These are phyloP conservation scores for Phoxinus dragarum DNA, from an alignment of 2,797 vertebrate genomes.

Conservation along the genomic window DNA sequence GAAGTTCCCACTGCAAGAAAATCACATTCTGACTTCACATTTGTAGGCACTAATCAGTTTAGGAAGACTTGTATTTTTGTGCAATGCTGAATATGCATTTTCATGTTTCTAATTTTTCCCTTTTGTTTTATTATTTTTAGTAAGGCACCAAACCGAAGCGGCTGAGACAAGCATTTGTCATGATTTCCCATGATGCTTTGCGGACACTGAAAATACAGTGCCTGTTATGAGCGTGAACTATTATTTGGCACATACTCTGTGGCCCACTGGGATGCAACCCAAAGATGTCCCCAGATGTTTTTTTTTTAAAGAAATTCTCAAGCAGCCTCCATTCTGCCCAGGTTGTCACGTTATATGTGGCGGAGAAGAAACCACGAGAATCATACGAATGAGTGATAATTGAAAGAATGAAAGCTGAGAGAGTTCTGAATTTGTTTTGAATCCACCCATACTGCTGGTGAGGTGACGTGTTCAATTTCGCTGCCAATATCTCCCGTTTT, in stretches of 20 bases:
- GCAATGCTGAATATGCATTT: constrained; percentile 10
- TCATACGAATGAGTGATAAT: constrained; percentile 68
- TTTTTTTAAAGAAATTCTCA: background rate
- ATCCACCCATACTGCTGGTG: background rate
- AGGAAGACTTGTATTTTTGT: constrained; percentile 2
- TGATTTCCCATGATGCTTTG: constrained; percentile 32
- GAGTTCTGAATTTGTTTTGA: background rate
- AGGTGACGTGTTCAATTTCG: constrained; percentile 7
- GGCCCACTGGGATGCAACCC: constrained; percentile 9
- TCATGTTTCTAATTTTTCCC: background rate
- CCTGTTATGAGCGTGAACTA: constrained; percentile 12
- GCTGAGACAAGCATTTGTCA: constrained; percentile 7
- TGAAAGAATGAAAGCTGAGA: constrained; percentile 56
- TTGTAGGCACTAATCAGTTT: background rate
- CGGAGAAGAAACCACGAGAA: constrained; percentile 45
- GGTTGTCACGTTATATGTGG: constrained; percentile 18
- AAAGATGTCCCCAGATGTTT: constrained; percentile 20
- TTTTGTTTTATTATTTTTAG: constrained; percentile 20
- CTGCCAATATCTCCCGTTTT: background rate
- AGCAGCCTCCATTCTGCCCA: constrained; percentile 8
- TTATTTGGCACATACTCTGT: background rate
- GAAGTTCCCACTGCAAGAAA: background rate
- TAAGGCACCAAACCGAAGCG: background rate
- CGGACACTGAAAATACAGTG: background rate
- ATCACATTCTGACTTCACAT: background rate